Evolutionary conservation across 2,888 invertebrate species (phyloP), one percentile per base, ranked within the genome.

Genomic region (Cosmorhoe ocellata): DNA sequence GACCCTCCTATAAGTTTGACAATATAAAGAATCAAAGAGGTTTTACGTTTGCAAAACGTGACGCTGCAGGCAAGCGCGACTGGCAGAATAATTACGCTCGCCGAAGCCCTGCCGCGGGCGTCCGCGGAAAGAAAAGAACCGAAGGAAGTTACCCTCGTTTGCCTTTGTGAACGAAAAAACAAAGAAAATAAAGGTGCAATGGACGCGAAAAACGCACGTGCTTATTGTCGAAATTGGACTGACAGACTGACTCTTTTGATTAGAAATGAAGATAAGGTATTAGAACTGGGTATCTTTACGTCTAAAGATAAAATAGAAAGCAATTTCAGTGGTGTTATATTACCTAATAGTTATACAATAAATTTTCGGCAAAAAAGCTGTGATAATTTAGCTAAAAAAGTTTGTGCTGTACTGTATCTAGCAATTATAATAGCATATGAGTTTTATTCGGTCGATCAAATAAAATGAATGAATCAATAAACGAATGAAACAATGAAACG

Each of bases 31-130:
- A 39, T 38, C 36, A 28, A 39, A 13, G 27, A 52, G 31, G 41
- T 11, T 51, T 46, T 44, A 47, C 44, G 42, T 51, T 52, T 45
- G 12, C 18, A 45, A 53, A 38, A 53, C 36, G 26, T 32, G 44
- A 44, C 41, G 48, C 56, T 50, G 32, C 43, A 51, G 54, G 60
- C 60, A 38, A 50, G 45, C 54, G 51, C 52, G 43, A 31, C 47
- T 43, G 45, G 53, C 33, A 54, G 54, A 61, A 58, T 56, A 53
- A 54, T 57, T 43, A 45, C 42, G 37, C 36, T 50, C 30, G 40
- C 44, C 51, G 50, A 43, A 51, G 53, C 56, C 44, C 10, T 53
- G 61, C 61, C 50, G 59, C 59, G 59, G 59, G 57, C 59, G 43
- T 46, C 50, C 56, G 52, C 46, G 54, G 18, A 55, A 54, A 59